These are phyloP conservation scores for Parelbella ahira DNA, from an alignment of 2,888 invertebrate genomes.

Conservation along the genomic window DNA sequence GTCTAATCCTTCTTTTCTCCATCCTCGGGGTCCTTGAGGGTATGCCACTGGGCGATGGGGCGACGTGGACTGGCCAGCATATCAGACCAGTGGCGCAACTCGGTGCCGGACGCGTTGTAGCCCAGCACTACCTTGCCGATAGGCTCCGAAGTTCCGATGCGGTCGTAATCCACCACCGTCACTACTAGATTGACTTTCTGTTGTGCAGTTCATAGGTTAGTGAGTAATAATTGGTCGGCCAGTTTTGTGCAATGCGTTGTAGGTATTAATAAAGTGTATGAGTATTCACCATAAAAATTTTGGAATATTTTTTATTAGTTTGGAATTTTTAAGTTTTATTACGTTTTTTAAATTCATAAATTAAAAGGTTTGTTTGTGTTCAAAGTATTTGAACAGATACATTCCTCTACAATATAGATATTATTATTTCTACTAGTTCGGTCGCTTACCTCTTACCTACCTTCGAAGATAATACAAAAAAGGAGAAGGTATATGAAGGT, in stretches of 20 bases:
- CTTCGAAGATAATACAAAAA: slow-evolving; percentile 1
- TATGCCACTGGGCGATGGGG: slow-evolving; percentile 99
- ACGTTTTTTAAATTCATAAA: no score
- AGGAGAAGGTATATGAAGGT: slow-evolving; percentile 7
- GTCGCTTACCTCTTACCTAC: slow-evolving; percentile 13
- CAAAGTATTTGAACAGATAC: no score
- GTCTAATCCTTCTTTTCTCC: slow-evolving; percentile 91
- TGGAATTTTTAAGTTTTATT: no score
- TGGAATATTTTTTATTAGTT: no score
- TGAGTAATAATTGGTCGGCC: no score
- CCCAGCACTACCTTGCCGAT: slow-evolving; percentile 98
- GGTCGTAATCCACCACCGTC: slow-evolving; percentile 99
- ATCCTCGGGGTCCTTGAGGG: slow-evolving; percentile 98
- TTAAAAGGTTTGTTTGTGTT: no score
- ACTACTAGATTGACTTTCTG: slow-evolving; percentile 99
- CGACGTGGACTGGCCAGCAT: slow-evolving; percentile 99
- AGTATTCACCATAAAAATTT: no score
- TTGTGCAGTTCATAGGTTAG: slow-evolving; percentile 42
- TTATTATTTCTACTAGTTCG: no score
- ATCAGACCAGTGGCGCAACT: slow-evolving; percentile 99
- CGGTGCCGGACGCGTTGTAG: slow-evolving; percentile 98
- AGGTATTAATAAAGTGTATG: no score
- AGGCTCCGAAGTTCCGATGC: slow-evolving; percentile 99
- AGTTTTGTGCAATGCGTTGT: no score
- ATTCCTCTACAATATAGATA: no score